These are phyloP conservation scores for Cerastis leucographa DNA, from an alignment of 2,888 invertebrate genomes.

Conservation along the genomic window DNA sequence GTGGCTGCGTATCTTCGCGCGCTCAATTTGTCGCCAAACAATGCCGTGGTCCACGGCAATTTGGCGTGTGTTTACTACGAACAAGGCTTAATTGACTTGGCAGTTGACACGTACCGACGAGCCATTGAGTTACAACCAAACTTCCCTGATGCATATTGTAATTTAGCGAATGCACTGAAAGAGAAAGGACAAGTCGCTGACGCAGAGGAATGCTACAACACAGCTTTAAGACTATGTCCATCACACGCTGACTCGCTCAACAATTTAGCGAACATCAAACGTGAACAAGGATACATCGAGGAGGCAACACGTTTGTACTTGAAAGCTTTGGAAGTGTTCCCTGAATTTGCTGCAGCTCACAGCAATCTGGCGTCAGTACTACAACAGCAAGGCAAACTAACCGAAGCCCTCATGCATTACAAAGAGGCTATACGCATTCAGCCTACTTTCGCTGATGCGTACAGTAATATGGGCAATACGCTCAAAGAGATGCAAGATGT, in stretches of 20 bases:
- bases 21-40: slow-evolving; percentile 98
- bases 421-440: slow-evolving; percentile 99
- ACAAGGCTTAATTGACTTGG: slow-evolving; percentile 99
- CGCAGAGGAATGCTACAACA: slow-evolving; percentile 99
- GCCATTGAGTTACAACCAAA: slow-evolving; percentile 99
- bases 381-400: slow-evolving; percentile 99
- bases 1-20: slow-evolving; percentile 99
- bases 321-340: slow-evolving; percentile 98
- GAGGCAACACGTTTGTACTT: slow-evolving; percentile 99
- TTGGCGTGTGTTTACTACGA: slow-evolving; percentile 99
- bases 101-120: slow-evolving; percentile 99
- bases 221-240: slow-evolving; percentile 97
- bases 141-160: slow-evolving; percentile 99
- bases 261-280: slow-evolving; percentile 99
- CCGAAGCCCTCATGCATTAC: slow-evolving; percentile 99
- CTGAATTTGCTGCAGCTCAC: slow-evolving; percentile 99
- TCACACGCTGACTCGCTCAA: slow-evolving; percentile 99
- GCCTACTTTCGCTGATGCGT: slow-evolving; percentile 99
- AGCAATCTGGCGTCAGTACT: slow-evolving; percentile 99
- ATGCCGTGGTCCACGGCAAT: slow-evolving; percentile 99
- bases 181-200: slow-evolving; percentile 99
- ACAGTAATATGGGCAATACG: slow-evolving; percentile 99
- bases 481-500: slow-evolving; percentile 99
- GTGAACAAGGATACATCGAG: slow-evolving; percentile 99
- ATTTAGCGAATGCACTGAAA: slow-evolving; percentile 99